phyloP scores from a whole-genome alignment of 1,140 invertebrate genomes.

The Drosophila nasuta region DNA sequence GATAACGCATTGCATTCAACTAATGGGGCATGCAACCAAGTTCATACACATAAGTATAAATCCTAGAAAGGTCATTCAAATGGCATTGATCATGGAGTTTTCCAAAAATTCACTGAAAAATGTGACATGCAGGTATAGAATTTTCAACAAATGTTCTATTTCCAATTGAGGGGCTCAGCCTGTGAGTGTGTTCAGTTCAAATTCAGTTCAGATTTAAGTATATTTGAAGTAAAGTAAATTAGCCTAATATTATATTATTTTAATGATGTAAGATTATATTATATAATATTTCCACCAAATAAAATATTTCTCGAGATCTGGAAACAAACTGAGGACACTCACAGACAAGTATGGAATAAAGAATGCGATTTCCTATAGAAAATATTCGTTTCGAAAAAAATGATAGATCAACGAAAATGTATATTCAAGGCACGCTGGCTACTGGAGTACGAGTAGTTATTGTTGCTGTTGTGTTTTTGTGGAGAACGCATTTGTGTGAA shows the following conservation, averaged over 20 bases:
- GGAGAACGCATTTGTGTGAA: conserved; percentile 17
- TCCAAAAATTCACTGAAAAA: conserved; percentile 42
- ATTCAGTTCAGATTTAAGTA: too few relatives aligned
- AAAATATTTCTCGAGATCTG: neutral
- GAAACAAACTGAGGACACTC: conserved; percentile 23
- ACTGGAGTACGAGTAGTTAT: conserved; percentile 5
- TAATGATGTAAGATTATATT: too few relatives aligned
- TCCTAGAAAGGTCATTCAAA: conserved; percentile 43
- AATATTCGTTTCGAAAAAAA: conserved; percentile 12
- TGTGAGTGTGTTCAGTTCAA: conserved; percentile 23
- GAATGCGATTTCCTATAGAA: conserved; percentile 19
- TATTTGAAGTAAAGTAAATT: neutral
- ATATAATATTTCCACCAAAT: too few relatives aligned
- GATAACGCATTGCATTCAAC: conserved; percentile 73
- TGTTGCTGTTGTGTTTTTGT: conserved; percentile 22
- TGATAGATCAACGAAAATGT: conserved; percentile 29
- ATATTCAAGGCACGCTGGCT: conserved; percentile 30
- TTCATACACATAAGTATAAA: conserved; percentile 62
- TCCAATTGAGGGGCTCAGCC: conserved; percentile 45
- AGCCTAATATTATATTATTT: neutral
- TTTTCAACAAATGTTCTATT: conserved; percentile 30
- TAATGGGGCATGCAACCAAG: conserved; percentile 71
- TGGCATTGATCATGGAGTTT: conserved; percentile 26
- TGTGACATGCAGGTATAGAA: conserved; percentile 58
- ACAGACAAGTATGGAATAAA: conserved; percentile 4